phyloP scores from a whole-genome alignment of 2,888 invertebrate species.

The Ryuthela nishihirai region DNA sequence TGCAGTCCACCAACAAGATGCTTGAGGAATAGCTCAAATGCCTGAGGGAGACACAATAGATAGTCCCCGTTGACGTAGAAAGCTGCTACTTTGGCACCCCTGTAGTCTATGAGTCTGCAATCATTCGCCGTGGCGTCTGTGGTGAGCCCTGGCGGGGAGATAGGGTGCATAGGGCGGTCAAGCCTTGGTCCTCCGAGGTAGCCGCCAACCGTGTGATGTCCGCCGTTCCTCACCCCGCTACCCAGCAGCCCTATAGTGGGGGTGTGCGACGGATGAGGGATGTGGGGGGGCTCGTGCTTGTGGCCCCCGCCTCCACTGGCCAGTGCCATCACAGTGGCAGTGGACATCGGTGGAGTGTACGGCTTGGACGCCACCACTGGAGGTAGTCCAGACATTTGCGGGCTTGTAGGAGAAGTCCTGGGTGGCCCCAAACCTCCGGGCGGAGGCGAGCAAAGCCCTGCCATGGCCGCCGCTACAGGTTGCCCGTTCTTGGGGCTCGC shows the following conservation, averaged over 20 bases:
- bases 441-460: background rate
- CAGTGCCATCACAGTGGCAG: conserved; percentile 12
- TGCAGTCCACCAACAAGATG: conserved; percentile 98
- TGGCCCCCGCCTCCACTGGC: background rate
- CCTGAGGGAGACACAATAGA: conserved; percentile 96
- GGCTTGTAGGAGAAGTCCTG: conserved; percentile 20
- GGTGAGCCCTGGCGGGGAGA: conserved; percentile 36
- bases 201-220: background rate
- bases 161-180: conserved; percentile 31
- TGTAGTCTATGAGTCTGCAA: conserved; percentile 94
- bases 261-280: conserved; percentile 5
- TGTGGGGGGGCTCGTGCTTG: conserved; percentile 7
- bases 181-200: conserved; percentile 19
- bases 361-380: conserved; percentile 8
- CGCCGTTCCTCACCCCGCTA: conserved; percentile 26
- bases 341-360: conserved; percentile 33
- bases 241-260: conserved; percentile 19
- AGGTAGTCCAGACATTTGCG: conserved; percentile 12
- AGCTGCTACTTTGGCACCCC: conserved; percentile 95
- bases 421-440: background rate
- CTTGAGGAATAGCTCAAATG: conserved; percentile 97
- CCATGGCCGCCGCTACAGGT: conserved; percentile 13
- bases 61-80: conserved; percentile 68
- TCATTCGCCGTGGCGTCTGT: conserved; percentile 71
- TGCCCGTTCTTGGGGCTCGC: conserved; percentile 9